Evolutionary conservation across 2,888 invertebrate species (phyloP).

Genomic region (Tetramorium bicarinatum): DNA sequence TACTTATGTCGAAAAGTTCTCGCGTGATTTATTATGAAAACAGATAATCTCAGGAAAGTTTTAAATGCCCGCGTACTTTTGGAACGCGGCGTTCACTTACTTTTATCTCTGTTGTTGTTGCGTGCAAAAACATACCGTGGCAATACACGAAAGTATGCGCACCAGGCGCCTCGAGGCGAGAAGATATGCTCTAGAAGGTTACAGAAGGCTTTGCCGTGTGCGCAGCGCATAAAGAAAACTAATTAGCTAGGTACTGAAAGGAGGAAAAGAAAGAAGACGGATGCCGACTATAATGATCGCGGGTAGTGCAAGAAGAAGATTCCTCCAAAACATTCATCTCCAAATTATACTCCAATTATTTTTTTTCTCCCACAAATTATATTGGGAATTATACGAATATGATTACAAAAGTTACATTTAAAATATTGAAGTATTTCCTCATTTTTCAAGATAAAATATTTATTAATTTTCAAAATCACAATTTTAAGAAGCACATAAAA

Average conservation of each 20-base stretch:
- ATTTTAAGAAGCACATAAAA: neutral
- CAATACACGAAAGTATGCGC: slow-evolving; percentile 33
- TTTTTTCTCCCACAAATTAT: neutral
- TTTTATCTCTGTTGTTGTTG: neutral
- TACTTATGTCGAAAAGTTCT: neutral
- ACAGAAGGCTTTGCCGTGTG: neutral
- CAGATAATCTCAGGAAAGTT: neutral
- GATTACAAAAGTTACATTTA: neutral
- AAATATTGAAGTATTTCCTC: neutral
- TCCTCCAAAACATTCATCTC: neutral
- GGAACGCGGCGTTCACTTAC: neutral
- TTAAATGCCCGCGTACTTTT: neutral
- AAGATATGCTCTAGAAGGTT: slow-evolving; percentile 50
- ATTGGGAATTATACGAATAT: neutral
- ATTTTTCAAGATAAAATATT: neutral
- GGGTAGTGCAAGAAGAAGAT: neutral
- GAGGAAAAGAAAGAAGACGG: neutral
- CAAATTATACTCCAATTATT: neutral
- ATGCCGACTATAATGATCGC: neutral
- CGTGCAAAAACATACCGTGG: slow-evolving; percentile 3
- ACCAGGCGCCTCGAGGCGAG: slow-evolving; percentile 10
- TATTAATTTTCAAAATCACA: neutral
- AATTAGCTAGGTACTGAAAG: slow-evolving; percentile 1
- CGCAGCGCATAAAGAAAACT: slow-evolving; percentile 18
- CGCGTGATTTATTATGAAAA: neutral